Evolutionary conservation across 2,888 invertebrate genomes (phyloP).

Genomic region (Sarcophaga carnaria): DNA sequence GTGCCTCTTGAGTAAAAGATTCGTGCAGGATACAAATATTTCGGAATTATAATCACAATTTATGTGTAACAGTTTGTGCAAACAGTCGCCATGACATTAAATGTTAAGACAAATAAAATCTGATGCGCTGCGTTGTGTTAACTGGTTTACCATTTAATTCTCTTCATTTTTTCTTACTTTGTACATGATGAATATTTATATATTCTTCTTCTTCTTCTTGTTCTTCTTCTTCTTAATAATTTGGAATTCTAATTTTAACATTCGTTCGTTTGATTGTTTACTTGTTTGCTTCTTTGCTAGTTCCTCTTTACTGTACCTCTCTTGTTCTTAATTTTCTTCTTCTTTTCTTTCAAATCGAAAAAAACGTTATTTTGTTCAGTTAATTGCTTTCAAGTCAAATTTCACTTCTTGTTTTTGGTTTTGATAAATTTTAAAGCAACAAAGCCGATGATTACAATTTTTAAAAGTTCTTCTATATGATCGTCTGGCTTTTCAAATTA

Average conservation of each 20-base stretch:
- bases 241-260: background rate
- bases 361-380: background rate
- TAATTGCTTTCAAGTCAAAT: background rate
- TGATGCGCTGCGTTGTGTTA: background rate
- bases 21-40: conserved; percentile 13
- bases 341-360: background rate
- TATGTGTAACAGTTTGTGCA: background rate
- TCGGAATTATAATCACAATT: conserved; percentile 4
- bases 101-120: background rate
- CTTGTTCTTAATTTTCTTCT: background rate
- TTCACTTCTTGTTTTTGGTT: background rate
- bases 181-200: background rate
- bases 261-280: background rate
- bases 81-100: background rate
- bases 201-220: too few species aligned
- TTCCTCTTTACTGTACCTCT: background rate
- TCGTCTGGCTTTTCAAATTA: too few species aligned
- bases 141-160: background rate
- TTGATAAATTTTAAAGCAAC: background rate
- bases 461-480: too few species aligned
- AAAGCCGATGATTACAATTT: too few species aligned
- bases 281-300: background rate
- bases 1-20: background rate
- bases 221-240: background rate
- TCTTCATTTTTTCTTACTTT: background rate